A percentile compares a stretch with the other conserved stretches of the same genome.
These are phyloP conservation scores for Orthosia cruda DNA, from an alignment of 2,888 invertebrate species.

Conservation along the genomic window DNA sequence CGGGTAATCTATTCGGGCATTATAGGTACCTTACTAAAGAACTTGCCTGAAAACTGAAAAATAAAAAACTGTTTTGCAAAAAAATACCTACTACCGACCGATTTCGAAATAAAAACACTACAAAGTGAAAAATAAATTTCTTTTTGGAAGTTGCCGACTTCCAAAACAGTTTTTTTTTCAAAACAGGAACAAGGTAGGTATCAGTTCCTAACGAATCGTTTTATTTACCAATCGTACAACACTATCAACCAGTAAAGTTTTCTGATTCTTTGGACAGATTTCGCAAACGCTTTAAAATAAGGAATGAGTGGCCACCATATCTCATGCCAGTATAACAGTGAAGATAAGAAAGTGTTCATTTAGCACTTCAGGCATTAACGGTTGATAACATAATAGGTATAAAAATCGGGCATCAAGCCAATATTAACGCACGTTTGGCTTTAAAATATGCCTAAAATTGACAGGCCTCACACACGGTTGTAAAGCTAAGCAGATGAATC, in stretches of 20 bases:
- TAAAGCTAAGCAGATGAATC: conserved; percentile 12
- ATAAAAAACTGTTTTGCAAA: too few relatives aligned
- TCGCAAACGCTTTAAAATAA: not conserved
- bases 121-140: too few relatives aligned
- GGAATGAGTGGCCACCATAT: not conserved
- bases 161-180: too few relatives aligned
- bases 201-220: not conserved
- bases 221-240: not conserved
- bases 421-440: conserved; percentile 28
- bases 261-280: not conserved
- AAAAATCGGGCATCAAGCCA: conserved; percentile 13
- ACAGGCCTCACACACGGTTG: conserved; percentile 20
- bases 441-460: conserved; percentile 41
- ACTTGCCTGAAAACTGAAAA: too few relatives aligned
- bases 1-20: too few relatives aligned
- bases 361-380: not conserved
- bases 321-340: not conserved
- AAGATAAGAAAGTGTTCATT: not conserved
- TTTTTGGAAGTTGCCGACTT: too few relatives aligned
- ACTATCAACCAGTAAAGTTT: not conserved
- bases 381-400: not conserved
- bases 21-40: too few relatives aligned
- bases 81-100: too few relatives aligned
- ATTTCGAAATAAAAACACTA: too few relatives aligned
- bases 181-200: not conserved